Conservation (phyloP, 2,797 vertebrate species). For the Coregonus suidteri region DNA sequence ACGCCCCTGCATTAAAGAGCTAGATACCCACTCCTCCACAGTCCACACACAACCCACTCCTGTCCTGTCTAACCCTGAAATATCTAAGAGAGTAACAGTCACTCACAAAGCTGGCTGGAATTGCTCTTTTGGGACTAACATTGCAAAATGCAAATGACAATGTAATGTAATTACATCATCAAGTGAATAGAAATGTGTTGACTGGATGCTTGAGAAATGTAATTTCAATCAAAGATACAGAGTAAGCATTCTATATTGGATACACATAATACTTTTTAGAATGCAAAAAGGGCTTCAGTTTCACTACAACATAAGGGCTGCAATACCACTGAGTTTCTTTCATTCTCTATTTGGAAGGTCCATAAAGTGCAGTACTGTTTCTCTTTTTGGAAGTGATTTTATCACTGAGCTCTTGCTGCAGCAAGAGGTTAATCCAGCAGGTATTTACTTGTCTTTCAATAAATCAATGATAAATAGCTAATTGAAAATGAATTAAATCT, state of each 20-base stretch:
- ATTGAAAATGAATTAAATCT: conserved; percentile 16
- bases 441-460: not conserved
- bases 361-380: conserved; percentile 68
- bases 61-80: conserved; percentile 12
- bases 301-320: conserved; percentile 16
- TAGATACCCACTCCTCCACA: conserved; percentile 36
- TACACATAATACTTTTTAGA: not conserved
- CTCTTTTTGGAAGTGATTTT: conserved; percentile 44
- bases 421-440: not conserved
- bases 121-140: conserved; percentile 16
- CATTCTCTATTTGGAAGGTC: conserved; percentile 51
- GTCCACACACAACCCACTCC: conserved; percentile 21
- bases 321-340: conserved; percentile 25
- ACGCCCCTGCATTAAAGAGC: not conserved
- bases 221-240: not conserved
- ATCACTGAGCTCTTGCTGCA: conserved; percentile 29
- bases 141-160: not conserved
- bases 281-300: not conserved
- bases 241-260: not conserved
- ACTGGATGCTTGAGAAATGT: not conserved
- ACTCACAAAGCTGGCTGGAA: conserved; percentile 1
- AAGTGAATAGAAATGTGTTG: not conserved
- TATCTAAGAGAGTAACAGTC: conserved; percentile 6
- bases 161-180: no score
- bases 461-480: no score